Conservation (phyloP, 2,113 vertebrate genomes). For the Podarcis raffonei region DNA sequence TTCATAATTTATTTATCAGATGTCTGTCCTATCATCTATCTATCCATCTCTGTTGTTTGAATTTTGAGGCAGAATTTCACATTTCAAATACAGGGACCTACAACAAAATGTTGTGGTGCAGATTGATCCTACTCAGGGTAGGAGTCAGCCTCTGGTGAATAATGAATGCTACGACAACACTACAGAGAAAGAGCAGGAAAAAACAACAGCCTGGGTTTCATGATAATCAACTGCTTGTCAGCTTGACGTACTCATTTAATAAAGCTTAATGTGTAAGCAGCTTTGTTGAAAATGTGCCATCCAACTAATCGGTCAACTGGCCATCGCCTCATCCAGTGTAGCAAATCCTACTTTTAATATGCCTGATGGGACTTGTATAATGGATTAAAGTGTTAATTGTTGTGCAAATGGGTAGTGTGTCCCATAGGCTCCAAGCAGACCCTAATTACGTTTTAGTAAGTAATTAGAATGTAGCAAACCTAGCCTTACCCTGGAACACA, state of each 20-base stretch:
- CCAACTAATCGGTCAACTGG: constrained; percentile 63
- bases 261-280: constrained; percentile 79
- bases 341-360: constrained; percentile 82
- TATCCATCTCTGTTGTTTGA: background rate
- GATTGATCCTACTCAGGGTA: background rate
- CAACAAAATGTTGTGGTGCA: background rate
- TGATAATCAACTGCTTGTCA: constrained; percentile 66
- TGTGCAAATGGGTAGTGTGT: constrained; percentile 27
- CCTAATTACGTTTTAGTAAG: constrained; percentile 69
- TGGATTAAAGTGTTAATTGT: constrained; percentile 74
- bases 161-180: constrained; percentile 32
- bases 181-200: background rate
- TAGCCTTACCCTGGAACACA: constrained; percentile 36
- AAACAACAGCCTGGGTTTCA: constrained; percentile 59
- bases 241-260: constrained; percentile 73
- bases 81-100: background rate
- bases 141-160: constrained; percentile 40
- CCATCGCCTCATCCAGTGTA: constrained; percentile 54
- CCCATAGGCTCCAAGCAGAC: constrained; percentile 38
- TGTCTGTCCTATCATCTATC: background rate
- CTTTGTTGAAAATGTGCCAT: constrained; percentile 75
- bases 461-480: constrained; percentile 30
- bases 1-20: background rate
- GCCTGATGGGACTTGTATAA: constrained; percentile 63
- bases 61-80: background rate